These are phyloP conservation scores for Malaclemys terrapin DNA, from an alignment of 2,113 vertebrate species.

Conservation along the genomic window DNA sequence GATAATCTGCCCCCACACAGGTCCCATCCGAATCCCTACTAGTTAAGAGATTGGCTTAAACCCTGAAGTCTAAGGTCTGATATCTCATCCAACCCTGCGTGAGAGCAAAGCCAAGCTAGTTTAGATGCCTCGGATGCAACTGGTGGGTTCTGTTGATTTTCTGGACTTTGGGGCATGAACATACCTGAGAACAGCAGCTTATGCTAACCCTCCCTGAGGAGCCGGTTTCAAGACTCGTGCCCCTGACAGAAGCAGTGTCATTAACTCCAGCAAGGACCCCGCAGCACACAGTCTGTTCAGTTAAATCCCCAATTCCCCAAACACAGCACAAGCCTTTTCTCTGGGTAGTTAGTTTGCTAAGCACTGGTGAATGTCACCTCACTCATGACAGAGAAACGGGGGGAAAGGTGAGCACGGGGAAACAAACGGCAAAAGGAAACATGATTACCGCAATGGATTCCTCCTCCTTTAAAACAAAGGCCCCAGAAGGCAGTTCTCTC, in stretches of 20 bases:
- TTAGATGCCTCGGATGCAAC: background rate
- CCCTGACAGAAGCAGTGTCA: background rate
- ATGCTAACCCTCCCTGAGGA: no score
- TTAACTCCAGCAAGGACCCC: background rate
- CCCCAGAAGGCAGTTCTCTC: slow-evolving; percentile 29
- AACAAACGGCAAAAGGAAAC: slow-evolving; percentile 44
- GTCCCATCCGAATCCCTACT: background rate
- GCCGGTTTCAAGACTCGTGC: background rate
- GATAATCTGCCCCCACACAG: background rate
- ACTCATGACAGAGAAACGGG: slow-evolving; percentile 34
- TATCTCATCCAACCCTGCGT: background rate
- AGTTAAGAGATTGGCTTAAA: background rate
- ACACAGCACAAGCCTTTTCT: background rate
- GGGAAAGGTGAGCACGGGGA: slow-evolving; percentile 20
- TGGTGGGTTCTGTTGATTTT: background rate
- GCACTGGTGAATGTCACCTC: background rate
- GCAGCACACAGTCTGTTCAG: background rate
- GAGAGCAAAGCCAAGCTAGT: background rate
- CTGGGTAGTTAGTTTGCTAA: background rate
- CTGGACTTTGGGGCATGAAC: background rate
- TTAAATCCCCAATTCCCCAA: background rate
- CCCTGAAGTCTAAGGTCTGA: background rate
- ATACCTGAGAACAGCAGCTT: background rate
- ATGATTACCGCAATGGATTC: slow-evolving; percentile 58
- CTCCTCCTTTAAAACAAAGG: slow-evolving; percentile 23